Evolutionary conservation across 2,797 vertebrate genomes (phyloP).

Genomic region (Chiroxiphia lanceolata): DNA sequence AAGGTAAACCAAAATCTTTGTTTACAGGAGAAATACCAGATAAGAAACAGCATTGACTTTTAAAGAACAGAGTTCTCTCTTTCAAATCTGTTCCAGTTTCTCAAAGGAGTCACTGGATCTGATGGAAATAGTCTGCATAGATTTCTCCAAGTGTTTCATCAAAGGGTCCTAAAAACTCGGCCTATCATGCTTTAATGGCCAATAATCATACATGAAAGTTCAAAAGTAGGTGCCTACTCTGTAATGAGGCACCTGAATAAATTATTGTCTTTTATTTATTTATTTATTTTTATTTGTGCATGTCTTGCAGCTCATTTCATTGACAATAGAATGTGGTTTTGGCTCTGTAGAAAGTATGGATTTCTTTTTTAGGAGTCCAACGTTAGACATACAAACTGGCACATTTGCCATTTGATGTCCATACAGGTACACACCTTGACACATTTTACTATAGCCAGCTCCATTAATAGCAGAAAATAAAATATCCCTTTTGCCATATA

Average conservation of each 20-base stretch:
- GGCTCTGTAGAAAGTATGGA: background rate
- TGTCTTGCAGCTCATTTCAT: background rate
- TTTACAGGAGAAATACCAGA: slow-evolving; percentile 25
- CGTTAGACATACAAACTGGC: background rate
- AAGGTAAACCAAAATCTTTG: slow-evolving; percentile 4
- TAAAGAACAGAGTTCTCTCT: background rate
- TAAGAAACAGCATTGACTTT: background rate
- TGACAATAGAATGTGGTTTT: background rate
- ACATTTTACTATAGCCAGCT: background rate
- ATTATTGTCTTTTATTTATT: background rate
- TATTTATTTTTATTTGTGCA: background rate
- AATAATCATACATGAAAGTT: background rate
- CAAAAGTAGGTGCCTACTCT: background rate
- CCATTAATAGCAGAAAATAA: background rate
- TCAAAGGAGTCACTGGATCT: background rate
- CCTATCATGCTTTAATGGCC: background rate
- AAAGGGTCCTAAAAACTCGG: background rate
- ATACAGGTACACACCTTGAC: background rate
- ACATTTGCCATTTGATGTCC: background rate
- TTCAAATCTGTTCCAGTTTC: background rate
- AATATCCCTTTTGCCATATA: background rate
- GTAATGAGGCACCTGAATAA: background rate
- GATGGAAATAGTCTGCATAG: background rate
- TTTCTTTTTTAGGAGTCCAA: background rate
- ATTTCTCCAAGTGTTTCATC: slow-evolving; percentile 17